Conservation (phyloP, 2,113 vertebrate genomes). For the Ailurus styani region DNA sequence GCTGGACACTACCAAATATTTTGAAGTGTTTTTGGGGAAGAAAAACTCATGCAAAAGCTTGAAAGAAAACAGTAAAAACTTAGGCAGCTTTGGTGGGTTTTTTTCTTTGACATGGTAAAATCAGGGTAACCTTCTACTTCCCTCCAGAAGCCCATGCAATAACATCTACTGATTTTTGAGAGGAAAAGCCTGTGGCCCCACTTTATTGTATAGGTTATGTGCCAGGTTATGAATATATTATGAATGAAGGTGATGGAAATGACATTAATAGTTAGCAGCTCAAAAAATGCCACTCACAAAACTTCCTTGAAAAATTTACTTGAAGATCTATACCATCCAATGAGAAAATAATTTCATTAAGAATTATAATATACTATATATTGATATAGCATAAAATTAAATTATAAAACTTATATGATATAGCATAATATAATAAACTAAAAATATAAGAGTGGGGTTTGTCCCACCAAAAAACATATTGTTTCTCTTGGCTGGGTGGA, state of each 20-base stretch:
- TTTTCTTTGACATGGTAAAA: neutral
- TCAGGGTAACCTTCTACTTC: neutral
- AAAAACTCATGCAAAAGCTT: neutral
- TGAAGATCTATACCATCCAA: neutral
- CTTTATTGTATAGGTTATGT: slow-evolving; percentile 12
- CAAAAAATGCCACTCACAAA: neutral
- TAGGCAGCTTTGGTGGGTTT: neutral
- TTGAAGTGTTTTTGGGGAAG: neutral
- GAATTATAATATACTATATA: neutral
- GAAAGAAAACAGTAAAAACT: neutral
- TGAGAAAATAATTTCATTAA: neutral
- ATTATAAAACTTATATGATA: neutral
- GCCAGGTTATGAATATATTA: neutral
- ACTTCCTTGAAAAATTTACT: neutral
- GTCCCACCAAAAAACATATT: neutral
- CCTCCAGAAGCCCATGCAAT: neutral
- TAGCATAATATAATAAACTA: neutral
- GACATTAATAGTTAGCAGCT: neutral
- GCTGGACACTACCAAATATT: neutral
- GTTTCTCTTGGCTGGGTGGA: neutral
- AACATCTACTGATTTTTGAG: neutral
- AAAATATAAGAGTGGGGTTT: neutral
- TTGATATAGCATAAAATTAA: neutral
- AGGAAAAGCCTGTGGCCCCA: neutral
- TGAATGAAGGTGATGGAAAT: neutral